phyloP scores from a whole-genome alignment of 1,140 invertebrate genomes.

The Notospermus geniculatus region DNA sequence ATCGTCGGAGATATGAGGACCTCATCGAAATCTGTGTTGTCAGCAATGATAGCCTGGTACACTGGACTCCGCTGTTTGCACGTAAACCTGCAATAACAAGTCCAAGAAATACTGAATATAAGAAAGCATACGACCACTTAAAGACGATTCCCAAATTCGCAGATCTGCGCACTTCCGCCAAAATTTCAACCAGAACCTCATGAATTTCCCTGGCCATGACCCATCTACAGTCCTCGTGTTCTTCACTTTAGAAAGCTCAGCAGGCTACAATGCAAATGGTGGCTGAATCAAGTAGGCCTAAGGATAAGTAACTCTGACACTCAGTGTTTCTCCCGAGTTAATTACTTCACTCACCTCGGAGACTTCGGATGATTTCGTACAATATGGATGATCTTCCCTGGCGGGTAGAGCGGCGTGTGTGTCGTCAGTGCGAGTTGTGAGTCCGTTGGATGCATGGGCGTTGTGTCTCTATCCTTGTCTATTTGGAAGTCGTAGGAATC shows the following conservation, averaged over 20 bases:
- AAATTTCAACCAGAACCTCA: too few species aligned
- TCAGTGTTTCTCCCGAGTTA: too few species aligned
- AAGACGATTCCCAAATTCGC: too few species aligned
- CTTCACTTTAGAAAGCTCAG: too few species aligned
- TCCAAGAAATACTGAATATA: neutral
- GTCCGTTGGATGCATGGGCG: constrained; percentile 63
- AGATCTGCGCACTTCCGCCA: too few species aligned
- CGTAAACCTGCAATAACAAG: constrained; percentile 24
- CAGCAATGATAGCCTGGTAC: constrained; percentile 86
- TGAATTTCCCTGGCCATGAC: too few species aligned
- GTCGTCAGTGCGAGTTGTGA: constrained; percentile 62
- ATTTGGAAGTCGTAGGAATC: constrained; percentile 54
- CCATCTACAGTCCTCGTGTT: too few species aligned
- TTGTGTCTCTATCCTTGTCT: constrained; percentile 39
- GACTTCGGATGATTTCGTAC: constrained; percentile 83
- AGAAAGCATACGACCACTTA: neutral
- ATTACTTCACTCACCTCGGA: constrained; percentile 76
- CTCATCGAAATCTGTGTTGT: constrained; percentile 84
- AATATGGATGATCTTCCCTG: constrained; percentile 85
- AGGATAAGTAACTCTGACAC: too few species aligned
- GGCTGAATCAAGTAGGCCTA: too few species aligned
- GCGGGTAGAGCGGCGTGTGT: constrained; percentile 76
- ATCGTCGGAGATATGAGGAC: constrained; percentile 88
- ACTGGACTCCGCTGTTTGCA: constrained; percentile 65
- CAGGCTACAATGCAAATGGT: too few species aligned